Evolutionary conservation across 2,113 vertebrate genomes (phyloP), one percentile per base, ranked within the genome.

Genomic region (Oncorhynchus clarkii): DNA sequence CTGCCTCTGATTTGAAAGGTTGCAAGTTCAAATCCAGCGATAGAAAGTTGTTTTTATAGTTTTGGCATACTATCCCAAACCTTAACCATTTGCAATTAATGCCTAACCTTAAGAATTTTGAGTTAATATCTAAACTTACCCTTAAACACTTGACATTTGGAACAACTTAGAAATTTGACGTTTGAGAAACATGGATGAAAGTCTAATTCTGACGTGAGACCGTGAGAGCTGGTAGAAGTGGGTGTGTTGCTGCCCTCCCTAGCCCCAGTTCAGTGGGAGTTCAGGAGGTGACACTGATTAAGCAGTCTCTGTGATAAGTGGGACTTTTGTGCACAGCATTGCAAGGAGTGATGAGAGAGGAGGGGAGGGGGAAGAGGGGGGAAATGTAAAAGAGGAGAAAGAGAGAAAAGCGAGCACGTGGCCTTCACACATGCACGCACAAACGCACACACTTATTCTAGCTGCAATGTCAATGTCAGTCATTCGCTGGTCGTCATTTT

Each of bases 221-320:
- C 1, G 39, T 45, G 39, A 45, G 9, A 45, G 39, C 39, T 11
- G 39, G 59, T 4, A 54, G 51, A 1, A 18, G 51, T 54, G 59
- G 13, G 7, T 8, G 13, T 22, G 6, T 22, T n/a, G 13, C 9
- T 45, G 39, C 39, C 39, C 51, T 54, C 51, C 16, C 3, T 54
- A 5, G 16, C 12, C 51, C 16, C 51, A 54, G 51, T 14, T 54
- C 51, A 54, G 54, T 29, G 5, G 13, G 18, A 3, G 69, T 64
- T 59, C 68, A 45, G 49, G 57, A 20, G 64, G 26, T 87, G 91
- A 87, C 89, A 91, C 91, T 93, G 93, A 95, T 95, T 93, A 94
- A 92, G 93, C 91, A 96, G 95, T 96, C 94, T 95, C 78, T 20
- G 91, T 96, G 96, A 97, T 95, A 93, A 95, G 96, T 96, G 90